phyloP scores from a whole-genome alignment of 2,113 vertebrate species.

The Triplophysa siluroides region DNA sequence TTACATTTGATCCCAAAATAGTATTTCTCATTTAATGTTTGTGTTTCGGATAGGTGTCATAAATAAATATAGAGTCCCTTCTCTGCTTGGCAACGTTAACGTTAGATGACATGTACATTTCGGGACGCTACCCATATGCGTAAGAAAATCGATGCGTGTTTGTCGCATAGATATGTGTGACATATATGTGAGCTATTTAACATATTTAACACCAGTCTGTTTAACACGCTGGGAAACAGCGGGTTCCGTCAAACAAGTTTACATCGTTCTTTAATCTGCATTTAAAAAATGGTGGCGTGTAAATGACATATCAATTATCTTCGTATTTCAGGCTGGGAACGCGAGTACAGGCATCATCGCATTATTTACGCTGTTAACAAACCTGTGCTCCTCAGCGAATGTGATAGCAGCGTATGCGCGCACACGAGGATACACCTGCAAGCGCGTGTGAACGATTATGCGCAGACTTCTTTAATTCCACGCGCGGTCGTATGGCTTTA shows the following conservation, averaged over 20 bases:
- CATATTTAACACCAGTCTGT: background rate
- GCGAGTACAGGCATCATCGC: background rate
- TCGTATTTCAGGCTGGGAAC: background rate
- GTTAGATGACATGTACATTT: background rate
- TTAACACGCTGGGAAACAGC: background rate
- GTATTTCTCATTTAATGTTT: background rate
- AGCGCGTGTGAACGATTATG: conserved; percentile 21
- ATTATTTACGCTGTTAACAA: conserved; percentile 13
- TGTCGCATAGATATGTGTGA: conserved; percentile 65
- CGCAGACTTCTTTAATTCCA: conserved; percentile 30
- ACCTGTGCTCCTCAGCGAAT: conserved; percentile 5
- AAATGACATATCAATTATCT: background rate
- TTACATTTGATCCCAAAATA: conserved; percentile 31
- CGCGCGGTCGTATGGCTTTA: conserved; percentile 2
- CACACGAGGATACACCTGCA: conserved; percentile 34
- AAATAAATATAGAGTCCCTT: background rate
- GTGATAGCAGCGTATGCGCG: background rate
- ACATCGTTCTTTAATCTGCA: background rate
- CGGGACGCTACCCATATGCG: background rate
- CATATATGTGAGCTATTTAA: conserved; percentile 3
- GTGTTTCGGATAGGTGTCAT: background rate
- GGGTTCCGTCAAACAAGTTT: background rate
- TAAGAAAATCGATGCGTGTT: conserved; percentile 57
- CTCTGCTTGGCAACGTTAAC: background rate
- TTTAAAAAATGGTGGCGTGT: background rate